These are phyloP conservation scores for Drosophila nigritarsus DNA, from an alignment of 2,888 invertebrate genomes.

Conservation along the genomic window DNA sequence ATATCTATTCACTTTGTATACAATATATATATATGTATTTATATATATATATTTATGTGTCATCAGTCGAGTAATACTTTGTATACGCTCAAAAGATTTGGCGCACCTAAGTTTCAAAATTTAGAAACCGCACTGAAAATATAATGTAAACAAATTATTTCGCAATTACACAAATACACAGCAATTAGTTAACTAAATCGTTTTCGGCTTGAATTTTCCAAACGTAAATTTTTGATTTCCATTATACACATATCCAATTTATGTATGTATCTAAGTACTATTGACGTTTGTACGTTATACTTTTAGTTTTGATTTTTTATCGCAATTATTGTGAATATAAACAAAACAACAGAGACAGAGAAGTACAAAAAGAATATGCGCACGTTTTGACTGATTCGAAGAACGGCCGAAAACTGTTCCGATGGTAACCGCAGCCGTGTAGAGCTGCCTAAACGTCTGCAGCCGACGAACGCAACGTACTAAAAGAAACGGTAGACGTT, in stretches of 20 bases:
- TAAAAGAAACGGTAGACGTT: slow-evolving; percentile 58
- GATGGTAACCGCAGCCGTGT: slow-evolving; percentile 11
- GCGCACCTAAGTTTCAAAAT: slow-evolving; percentile 37
- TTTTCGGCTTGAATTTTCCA: slow-evolving; percentile 27
- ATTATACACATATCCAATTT: slow-evolving; percentile 10
- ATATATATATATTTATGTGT: neutral
- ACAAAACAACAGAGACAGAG: slow-evolving; percentile 42
- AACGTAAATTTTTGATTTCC: slow-evolving; percentile 21
- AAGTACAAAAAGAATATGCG: slow-evolving; percentile 32
- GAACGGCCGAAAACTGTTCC: slow-evolving; percentile 36
- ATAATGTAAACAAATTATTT: slow-evolving; percentile 72
- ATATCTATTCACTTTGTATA: slow-evolving; percentile 9
- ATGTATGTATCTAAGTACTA: neutral
- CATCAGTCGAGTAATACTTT: neutral
- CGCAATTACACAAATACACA: slow-evolving; percentile 52
- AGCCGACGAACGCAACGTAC: slow-evolving; percentile 54
- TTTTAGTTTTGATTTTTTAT: slow-evolving; percentile 61
- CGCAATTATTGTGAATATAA: slow-evolving; percentile 63
- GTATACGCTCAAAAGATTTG: slow-evolving; percentile 29
- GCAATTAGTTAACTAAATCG: slow-evolving; percentile 25
- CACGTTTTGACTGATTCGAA: slow-evolving; percentile 65
- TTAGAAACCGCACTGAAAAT: slow-evolving; percentile 49
- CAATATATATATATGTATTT: neutral
- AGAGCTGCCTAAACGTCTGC: slow-evolving; percentile 49
- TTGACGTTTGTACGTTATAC: slow-evolving; percentile 24